phyloP scores from a whole-genome alignment of 2,888 invertebrate species.

The Drosophila falleni region DNA sequence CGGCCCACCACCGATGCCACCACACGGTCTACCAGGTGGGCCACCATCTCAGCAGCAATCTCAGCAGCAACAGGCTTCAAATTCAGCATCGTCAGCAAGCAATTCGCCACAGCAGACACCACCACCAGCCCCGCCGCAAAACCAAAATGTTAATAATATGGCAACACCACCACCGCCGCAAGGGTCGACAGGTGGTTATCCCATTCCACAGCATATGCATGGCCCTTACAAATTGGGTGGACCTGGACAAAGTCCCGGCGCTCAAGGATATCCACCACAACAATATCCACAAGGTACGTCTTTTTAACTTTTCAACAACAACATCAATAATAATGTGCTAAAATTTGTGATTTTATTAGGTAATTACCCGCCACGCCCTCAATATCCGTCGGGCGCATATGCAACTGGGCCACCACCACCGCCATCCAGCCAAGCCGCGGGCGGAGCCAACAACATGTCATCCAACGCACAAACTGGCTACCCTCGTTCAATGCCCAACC shows the following conservation, averaged over 20 bases:
- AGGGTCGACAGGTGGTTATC: slow-evolving; percentile 79
- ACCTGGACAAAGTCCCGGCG: slow-evolving; percentile 87
- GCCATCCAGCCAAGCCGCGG: slow-evolving; percentile 85
- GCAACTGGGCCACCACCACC: slow-evolving; percentile 86
- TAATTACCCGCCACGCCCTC: slow-evolving; percentile 86
- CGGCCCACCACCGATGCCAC: slow-evolving; percentile 80
- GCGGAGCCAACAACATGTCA: slow-evolving; percentile 84
- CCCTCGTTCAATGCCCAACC: slow-evolving; percentile 87
- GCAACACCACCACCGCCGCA: slow-evolving; percentile 82
- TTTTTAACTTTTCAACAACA: background rate
- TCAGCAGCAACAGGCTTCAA: slow-evolving; percentile 80
- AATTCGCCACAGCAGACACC: slow-evolving; percentile 84
- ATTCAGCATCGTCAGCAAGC: slow-evolving; percentile 82
- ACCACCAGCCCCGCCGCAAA: slow-evolving; percentile 82
- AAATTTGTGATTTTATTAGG: slow-evolving; percentile 57
- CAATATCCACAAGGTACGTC: slow-evolving; percentile 87
- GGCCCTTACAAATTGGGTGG: slow-evolving; percentile 88
- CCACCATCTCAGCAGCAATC: slow-evolving; percentile 83
- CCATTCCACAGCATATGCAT: slow-evolving; percentile 85
- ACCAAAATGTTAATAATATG: slow-evolving; percentile 83
- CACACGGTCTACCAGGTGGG: slow-evolving; percentile 75
- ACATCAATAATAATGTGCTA: background rate
- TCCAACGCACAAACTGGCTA: slow-evolving; percentile 84
- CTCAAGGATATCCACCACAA: slow-evolving; percentile 87
- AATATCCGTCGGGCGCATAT: slow-evolving; percentile 87